phyloP scores from a whole-genome alignment of 2,888 invertebrate species.

The Andrena minutula region DNA sequence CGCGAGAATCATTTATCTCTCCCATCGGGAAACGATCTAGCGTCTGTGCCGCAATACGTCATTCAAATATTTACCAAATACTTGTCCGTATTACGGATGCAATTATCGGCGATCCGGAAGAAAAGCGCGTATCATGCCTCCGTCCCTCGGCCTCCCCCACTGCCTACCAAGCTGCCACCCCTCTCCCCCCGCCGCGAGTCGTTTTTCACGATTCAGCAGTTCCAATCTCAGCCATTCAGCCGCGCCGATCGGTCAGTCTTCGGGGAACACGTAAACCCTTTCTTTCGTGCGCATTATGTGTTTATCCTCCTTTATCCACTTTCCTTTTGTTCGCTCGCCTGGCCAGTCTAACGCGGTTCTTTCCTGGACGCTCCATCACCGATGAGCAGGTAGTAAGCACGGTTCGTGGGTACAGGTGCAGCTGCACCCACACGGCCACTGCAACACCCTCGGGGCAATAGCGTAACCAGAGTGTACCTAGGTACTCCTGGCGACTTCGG shows the following conservation, averaged over 20 bases:
- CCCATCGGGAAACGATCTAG: slow-evolving; percentile 28
- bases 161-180: not conserved
- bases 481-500: not conserved
- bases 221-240: slow-evolving; percentile 71
- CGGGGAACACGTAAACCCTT: slow-evolving; percentile 81
- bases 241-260: slow-evolving; percentile 72
- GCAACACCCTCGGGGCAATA: not conserved
- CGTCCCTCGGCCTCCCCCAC: slow-evolving; percentile 26
- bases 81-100: slow-evolving; percentile 66
- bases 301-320: slow-evolving; percentile 78
- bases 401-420: slow-evolving; percentile 53
- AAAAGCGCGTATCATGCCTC: slow-evolving; percentile 57
- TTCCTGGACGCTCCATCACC: slow-evolving; percentile 36
- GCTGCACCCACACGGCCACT: slow-evolving; percentile 44
- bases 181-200: slow-evolving; percentile 34
- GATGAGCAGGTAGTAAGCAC: slow-evolving; percentile 55
- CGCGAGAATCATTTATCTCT: slow-evolving; percentile 55
- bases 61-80: slow-evolving; percentile 68
- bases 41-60: slow-evolving; percentile 59
- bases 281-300: slow-evolving; percentile 79
- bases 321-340: slow-evolving; percentile 61
- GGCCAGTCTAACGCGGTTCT: slow-evolving; percentile 42
- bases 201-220: slow-evolving; percentile 79
- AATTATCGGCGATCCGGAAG: slow-evolving; percentile 65
- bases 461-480: slow-evolving; percentile 21